Evolutionary conservation across 2,888 invertebrate species (phyloP), one percentile per base, ranked within the genome.

Genomic region (Leuctra nigra): DNA sequence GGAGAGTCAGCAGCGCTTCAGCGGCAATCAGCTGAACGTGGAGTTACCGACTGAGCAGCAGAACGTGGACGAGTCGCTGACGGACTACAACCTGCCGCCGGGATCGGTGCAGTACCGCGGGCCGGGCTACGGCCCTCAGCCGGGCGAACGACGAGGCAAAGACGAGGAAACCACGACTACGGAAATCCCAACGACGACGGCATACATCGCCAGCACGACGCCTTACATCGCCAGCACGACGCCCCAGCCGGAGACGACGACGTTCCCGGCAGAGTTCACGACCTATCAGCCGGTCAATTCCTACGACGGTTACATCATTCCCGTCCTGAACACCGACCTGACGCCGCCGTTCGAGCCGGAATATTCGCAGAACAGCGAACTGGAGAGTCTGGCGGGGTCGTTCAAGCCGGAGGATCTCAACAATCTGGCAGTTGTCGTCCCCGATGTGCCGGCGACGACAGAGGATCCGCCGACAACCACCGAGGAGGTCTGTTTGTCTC

Each of bases 391-490:
- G 2, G 47, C 36, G 16, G 70, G 70, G 54, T 70, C 69, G 1
- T 64, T 64, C 55, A 56, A 59, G 16, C 64, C 64, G 63, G 72
- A 41, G 70, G 75, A 57, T 61, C 64, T 56, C 58, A 69, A 56
- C 70, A 75, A 64, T 56, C 60, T 66, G 24, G 64, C 64, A 25
- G 56, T 59, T 2, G 62, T 67, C 16, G 68, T 68, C 2, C 70
- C 68, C 41, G 58, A 58, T 39, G 58, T n/a, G n/a, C n/a, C n/a
- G 13, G 3, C 36, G 36, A 36, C 41, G 18, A 41, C 41, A 4
- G 11, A 41, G 11, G 14, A 22, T 4, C 9, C 22, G 18, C 53
- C 53, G n/a, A 44, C 54, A 16, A 46, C 48, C 6, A 48, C 46
- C 24, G 36, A 48, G 13, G 55, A 55, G 11, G 7, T 48, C 9